These are phyloP conservation scores for Megamerina dolium DNA, from an alignment of 2,888 invertebrate species.

Conservation along the genomic window DNA sequence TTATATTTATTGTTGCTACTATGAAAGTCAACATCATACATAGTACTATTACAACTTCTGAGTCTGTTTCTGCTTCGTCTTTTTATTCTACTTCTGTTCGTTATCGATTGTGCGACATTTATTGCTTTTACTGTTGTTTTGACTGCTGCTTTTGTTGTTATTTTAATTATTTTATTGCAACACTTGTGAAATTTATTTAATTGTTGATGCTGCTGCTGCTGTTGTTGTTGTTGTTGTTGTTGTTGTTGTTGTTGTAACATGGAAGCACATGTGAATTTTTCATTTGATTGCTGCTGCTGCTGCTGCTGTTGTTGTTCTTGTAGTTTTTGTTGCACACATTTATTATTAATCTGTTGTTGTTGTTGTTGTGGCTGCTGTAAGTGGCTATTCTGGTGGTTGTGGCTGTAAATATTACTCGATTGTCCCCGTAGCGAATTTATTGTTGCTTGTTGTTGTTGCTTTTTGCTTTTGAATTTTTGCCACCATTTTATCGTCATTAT, in stretches of 20 bases:
- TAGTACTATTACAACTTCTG: no score
- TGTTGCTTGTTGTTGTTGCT: constrained; percentile 15
- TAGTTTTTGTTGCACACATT: constrained; percentile 28
- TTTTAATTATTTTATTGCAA: no score
- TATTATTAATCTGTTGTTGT: constrained; percentile 16
- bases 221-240: constrained; percentile 19
- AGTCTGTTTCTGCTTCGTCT: neutral
- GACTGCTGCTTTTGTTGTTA: constrained; percentile 15
- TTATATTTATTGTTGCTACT: no score
- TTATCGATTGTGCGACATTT: constrained; percentile 14
- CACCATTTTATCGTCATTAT: constrained; percentile 48
- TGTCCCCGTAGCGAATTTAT: neutral
- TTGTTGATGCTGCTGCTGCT: constrained; percentile 9
- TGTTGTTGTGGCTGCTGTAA: constrained; percentile 6
- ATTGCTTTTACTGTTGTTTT: constrained; percentile 21
- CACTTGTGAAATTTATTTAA: constrained; percentile 8
- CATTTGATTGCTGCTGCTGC: constrained; percentile 3
- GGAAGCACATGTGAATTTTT: constrained; percentile 5
- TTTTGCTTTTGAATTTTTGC: constrained; percentile 44
- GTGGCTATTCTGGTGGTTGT: constrained; percentile 6
- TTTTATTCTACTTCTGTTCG: neutral
- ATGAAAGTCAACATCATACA: no score
- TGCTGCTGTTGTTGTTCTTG: constrained; percentile 6
- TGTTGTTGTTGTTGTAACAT: constrained; percentile 26
- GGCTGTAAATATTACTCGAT: neutral